A percentile compares a stretch with the other conserved stretches of the same genome.
phyloP scores from a whole-genome alignment of 1,140 invertebrate species.

The Pinna nobilis region DNA sequence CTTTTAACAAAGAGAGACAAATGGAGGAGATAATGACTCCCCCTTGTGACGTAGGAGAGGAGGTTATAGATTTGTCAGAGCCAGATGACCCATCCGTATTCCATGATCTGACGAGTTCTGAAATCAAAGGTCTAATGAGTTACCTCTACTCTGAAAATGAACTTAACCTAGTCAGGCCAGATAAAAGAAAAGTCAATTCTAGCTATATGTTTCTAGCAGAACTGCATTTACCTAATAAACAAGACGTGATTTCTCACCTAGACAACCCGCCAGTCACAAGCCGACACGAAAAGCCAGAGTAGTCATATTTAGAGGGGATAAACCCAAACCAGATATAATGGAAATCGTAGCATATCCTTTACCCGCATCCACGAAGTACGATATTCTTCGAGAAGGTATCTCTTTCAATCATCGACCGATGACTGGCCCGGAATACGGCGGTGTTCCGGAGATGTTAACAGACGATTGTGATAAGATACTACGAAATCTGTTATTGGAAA shows the following conservation, averaged over 20 bases:
- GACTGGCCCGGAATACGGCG: conserved; percentile 34
- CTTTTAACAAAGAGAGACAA: neutral
- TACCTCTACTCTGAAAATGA: conserved; percentile 37
- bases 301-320: conserved; percentile 62
- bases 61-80: conserved; percentile 20
- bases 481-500: conserved; percentile 48
- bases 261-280: conserved; percentile 36
- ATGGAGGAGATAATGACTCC: neutral
- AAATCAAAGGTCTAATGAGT: conserved; percentile 37
- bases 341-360: conserved; percentile 61
- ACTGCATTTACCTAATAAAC: conserved; percentile 54
- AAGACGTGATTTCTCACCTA: conserved; percentile 51
- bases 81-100: conserved; percentile 34
- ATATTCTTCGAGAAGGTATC: neutral
- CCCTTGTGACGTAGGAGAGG: neutral
- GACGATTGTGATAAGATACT: conserved; percentile 3
- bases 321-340: conserved; percentile 46
- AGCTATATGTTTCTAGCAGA: conserved; percentile 59
- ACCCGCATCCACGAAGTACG: conserved; percentile 39
- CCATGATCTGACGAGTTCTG: conserved; percentile 49
- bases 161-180: conserved; percentile 43
- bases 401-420: conserved; percentile 39
- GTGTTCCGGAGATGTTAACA: neutral
- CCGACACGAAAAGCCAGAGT: conserved; percentile 57
- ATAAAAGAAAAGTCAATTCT: conserved; percentile 31